These are phyloP conservation scores for Caenorhabditis virilis DNA, from an alignment of 2,888 invertebrate species.

Conservation along the genomic window DNA sequence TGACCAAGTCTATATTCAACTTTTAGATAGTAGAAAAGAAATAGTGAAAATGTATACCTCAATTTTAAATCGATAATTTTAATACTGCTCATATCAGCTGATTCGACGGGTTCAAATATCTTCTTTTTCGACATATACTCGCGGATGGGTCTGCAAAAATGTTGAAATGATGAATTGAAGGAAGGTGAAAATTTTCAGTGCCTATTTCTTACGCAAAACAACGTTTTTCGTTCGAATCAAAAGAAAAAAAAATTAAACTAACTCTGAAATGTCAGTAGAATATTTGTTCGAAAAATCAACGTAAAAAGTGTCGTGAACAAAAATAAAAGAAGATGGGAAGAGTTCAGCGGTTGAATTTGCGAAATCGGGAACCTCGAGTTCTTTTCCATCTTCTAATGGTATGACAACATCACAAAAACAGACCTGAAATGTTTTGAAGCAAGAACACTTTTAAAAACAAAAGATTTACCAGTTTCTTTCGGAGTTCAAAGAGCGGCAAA, in stretches of 20 bases:
- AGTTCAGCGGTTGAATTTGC: slow-evolving; percentile 9
- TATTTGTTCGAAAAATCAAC: slow-evolving; percentile 24
- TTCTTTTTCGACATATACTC: slow-evolving; percentile 43
- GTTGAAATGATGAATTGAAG: too few relatives aligned
- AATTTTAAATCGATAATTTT: slow-evolving; percentile 48
- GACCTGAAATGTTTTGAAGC: slow-evolving; percentile 32
- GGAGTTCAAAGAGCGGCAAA: slow-evolving; percentile 27
- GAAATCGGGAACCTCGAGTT: slow-evolving; percentile 32
- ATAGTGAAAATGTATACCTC: slow-evolving; percentile 13
- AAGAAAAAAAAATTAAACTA: too few relatives aligned
- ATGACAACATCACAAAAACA: slow-evolving; percentile 45
- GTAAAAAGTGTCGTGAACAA: slow-evolving; percentile 54
- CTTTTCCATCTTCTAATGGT: slow-evolving; percentile 38
- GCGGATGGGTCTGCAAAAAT: slow-evolving; percentile 43
- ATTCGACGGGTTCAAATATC: slow-evolving; percentile 36
- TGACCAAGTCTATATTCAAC: slow-evolving; percentile 38
- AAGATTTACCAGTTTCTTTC: slow-evolving; percentile 35
- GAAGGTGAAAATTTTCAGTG: too few relatives aligned
- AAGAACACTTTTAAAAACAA: too few relatives aligned
- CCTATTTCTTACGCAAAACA: background rate
- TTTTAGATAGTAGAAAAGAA: background rate
- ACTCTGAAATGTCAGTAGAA: slow-evolving; percentile 23
- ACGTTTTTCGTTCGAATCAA: too few relatives aligned
- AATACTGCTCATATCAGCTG: slow-evolving; percentile 25
- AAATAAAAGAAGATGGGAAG: slow-evolving; percentile 50